Percentiles rank a stretch among this genome's conserved stretches.
These are phyloP conservation scores for Pseudochaenichthys georgianus DNA, from an alignment of 2,797 vertebrate genomes.

Conservation along the genomic window DNA sequence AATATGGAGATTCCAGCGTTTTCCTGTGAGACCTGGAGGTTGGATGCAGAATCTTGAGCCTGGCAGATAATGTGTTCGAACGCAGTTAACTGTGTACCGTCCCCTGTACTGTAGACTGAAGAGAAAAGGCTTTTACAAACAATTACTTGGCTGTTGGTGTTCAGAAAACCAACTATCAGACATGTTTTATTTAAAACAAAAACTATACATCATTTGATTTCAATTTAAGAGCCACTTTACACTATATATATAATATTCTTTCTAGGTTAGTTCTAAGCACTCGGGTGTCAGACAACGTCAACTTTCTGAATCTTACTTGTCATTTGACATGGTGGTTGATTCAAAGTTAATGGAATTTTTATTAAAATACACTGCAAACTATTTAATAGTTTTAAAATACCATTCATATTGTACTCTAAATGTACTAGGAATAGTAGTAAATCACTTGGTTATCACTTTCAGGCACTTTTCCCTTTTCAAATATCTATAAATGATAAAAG, in stretches of 20 bases:
- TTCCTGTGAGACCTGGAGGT: slow-evolving; percentile 87
- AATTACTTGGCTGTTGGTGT: slow-evolving; percentile 24
- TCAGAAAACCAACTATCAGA: slow-evolving; percentile 17
- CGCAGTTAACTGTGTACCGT: slow-evolving; percentile 74
- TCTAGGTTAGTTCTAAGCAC: slow-evolving; percentile 6
- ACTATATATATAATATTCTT: too few species aligned
- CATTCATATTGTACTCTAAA: not conserved
- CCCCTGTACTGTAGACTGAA: slow-evolving; percentile 46
- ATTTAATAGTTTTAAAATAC: slow-evolving; percentile 32
- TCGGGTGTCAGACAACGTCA: slow-evolving; percentile 40
- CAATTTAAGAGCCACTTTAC: not conserved
- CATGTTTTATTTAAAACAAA: slow-evolving; percentile 36
- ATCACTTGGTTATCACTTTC: not conserved
- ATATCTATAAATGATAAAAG: not conserved
- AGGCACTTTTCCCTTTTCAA: not conserved
- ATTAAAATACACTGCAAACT: slow-evolving; percentile 25
- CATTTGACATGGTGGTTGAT: slow-evolving; percentile 33
- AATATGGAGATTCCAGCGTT: slow-evolving; percentile 87
- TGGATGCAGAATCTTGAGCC: slow-evolving; percentile 89
- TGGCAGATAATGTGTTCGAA: slow-evolving; percentile 85
- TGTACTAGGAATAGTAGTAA: too few species aligned
- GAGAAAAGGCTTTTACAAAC: slow-evolving; percentile 42
- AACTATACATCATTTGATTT: slow-evolving; percentile 18
- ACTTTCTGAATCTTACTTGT: slow-evolving; percentile 54
- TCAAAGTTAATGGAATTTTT: not conserved